Evolutionary conservation across 2,113 vertebrate genomes (phyloP).

Genomic region (Silurus meridionalis): DNA sequence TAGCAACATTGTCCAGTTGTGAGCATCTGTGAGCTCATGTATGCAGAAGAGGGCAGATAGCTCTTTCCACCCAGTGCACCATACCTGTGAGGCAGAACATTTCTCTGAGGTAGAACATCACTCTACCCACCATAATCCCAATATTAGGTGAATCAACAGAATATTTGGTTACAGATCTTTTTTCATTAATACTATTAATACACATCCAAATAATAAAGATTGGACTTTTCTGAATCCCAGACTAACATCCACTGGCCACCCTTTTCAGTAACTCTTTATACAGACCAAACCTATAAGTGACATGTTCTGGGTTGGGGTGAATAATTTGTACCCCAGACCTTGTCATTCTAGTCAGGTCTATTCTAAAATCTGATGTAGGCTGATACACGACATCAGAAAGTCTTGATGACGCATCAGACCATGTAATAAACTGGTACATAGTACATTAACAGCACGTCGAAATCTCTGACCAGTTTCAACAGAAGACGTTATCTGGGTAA

Average conservation of each 20-base stretch:
- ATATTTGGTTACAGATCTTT: not conserved
- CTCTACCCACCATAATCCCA: not conserved
- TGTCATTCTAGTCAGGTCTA: not conserved
- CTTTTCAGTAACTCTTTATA: not conserved
- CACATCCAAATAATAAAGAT: too few species aligned
- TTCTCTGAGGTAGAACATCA: not conserved
- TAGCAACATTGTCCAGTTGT: not conserved
- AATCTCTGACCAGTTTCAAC: not conserved
- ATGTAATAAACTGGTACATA: slow-evolving; percentile 20
- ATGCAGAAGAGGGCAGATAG: not conserved
- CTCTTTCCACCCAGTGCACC: not conserved
- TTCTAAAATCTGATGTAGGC: not conserved
- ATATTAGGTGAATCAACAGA: not conserved
- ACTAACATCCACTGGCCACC: not conserved
- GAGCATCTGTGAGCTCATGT: not conserved
- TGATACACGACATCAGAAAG: not conserved
- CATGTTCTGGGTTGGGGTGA: not conserved
- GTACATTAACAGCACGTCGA: not conserved
- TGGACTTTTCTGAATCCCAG: not conserved
- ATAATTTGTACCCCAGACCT: not conserved
- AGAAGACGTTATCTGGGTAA: slow-evolving; percentile 4
- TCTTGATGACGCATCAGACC: not conserved
- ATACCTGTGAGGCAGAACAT: not conserved
- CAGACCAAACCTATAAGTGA: not conserved
- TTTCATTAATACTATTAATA: not conserved